Evolutionary conservation across 2,113 vertebrate species (phyloP).

Genomic region (Eleginops maclovinus): DNA sequence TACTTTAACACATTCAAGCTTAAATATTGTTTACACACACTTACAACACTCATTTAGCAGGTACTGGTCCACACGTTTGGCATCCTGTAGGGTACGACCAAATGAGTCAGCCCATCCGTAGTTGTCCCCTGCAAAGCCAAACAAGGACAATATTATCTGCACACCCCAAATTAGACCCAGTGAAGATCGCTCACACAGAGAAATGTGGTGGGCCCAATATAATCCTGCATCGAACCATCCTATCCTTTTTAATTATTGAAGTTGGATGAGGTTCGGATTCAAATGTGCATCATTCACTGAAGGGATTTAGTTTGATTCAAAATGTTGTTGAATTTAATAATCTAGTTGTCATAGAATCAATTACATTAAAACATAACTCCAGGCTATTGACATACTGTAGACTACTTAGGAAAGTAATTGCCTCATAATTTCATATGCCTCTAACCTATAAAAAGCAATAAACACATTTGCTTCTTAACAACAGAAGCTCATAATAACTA

Average conservation of each 20-base stretch:
- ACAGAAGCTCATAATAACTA: background rate
- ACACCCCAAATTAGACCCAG: background rate
- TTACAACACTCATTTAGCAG: slow-evolving; percentile 85
- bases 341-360: too few relatives aligned
- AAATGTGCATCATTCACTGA: too few relatives aligned
- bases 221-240: background rate
- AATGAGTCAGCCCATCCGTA: slow-evolving; percentile 84
- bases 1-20: background rate
- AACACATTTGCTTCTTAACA: background rate
- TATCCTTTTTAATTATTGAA: background rate
- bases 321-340: background rate
- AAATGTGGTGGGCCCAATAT: background rate
- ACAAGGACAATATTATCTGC: background rate
- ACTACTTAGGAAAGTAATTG: background rate
- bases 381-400: background rate
- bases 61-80: slow-evolving; percentile 65
- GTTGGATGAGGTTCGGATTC: too few relatives aligned
- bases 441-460: background rate
- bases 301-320: background rate
- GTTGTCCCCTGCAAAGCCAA: slow-evolving; percentile 81
- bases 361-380: too few relatives aligned
- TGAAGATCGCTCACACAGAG: background rate
- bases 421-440: background rate
- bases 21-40: slow-evolving; percentile 17
- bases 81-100: slow-evolving; percentile 76